Base-by-base conservation (phyloP, 2,888 invertebrate species). In the Melinaea marsaeus region DNA sequence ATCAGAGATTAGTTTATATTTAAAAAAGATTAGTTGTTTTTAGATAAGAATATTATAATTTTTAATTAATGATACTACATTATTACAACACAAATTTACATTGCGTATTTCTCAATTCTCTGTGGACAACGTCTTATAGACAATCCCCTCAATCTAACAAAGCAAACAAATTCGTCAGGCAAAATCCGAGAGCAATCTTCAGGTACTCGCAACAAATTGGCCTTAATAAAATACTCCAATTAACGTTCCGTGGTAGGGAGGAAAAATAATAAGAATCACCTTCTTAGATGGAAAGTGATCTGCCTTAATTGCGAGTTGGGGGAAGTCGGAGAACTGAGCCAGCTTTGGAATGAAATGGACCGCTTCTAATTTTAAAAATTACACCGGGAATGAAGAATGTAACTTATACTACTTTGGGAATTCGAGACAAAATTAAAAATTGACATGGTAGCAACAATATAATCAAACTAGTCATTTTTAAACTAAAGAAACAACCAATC, bases 201-300 rank as follows among this genome's bases (percentile, higher is more conserved):
- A 87, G 88, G 88, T 88, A 88, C 86, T 83, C 74, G 77, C 77
- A 76, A 87, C 88, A 88, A 88, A 88, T 88, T 88, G 88, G 81
- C 82, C 79, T 81, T 85, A 86, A 88, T 88, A 87, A 88, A 88
- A 87, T 86, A 86, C 85, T 84, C 80, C 86, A 87, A 88, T 88
- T 88, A 88, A 87, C 83, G 86, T 56, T 72, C 72, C 71, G 72
- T 69, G 56, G 54, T 63, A 67, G 72, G 72, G 72, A 78, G 79
- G 79, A 83, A 84, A 85, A 86, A 86, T 86, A 87, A 87, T 85
- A 87, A 83, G 84, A 83, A 84, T 80, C 82, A 86, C 84, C 85
- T 85, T 79, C 83, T 81, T 75, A 79, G 81, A 85, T 79, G 81
- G 80, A 76, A 83, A 86, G 84, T 79, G 87, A 88, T 88, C 87